Percentiles rank a stretch among this genome's conserved stretches.
Conservation (phyloP, 2,888 invertebrate species). For the Drosophila ustulata region DNA sequence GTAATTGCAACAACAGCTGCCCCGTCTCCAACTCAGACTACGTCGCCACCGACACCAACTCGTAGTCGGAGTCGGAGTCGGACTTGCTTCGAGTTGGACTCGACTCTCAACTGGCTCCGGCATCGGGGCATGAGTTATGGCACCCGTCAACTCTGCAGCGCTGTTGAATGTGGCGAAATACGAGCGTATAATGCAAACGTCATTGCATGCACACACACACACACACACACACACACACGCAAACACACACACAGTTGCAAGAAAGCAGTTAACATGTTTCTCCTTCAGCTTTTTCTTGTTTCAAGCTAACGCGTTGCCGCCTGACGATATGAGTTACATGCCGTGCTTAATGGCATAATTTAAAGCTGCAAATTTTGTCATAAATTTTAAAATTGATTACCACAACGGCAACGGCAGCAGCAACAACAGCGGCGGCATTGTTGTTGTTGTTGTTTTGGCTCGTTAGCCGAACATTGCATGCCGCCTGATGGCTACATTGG, state of each 20-base stretch:
- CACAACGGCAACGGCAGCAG: slow-evolving; percentile 68
- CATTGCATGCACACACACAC: slow-evolving; percentile 66
- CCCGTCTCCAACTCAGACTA: slow-evolving; percentile 40
- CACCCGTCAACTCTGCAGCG: slow-evolving; percentile 77
- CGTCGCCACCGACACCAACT: slow-evolving; percentile 21
- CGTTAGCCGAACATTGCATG: slow-evolving; percentile 77
- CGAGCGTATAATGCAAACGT: slow-evolving; percentile 81
- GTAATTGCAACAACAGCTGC: slow-evolving; percentile 75
- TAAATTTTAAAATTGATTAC: slow-evolving; percentile 83
- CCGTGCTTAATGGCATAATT: slow-evolving; percentile 84
- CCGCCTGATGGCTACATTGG: slow-evolving; percentile 77
- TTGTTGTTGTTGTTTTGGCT: slow-evolving; percentile 68
- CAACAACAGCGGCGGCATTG: slow-evolving; percentile 52
- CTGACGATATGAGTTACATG: slow-evolving; percentile 84
- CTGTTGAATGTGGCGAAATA: slow-evolving; percentile 80
- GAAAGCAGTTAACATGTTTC: slow-evolving; percentile 80
- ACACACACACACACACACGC: slow-evolving; percentile 36
- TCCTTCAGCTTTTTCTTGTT: slow-evolving; percentile 76
- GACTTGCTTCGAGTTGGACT: slow-evolving; percentile 19
- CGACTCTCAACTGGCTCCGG: slow-evolving; percentile 40
- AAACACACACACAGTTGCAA: slow-evolving; percentile 47
- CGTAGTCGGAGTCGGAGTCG: slow-evolving; percentile 35
- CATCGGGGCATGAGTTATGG: slow-evolving; percentile 78
- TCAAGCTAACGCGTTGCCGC: slow-evolving; percentile 69
- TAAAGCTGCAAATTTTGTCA: slow-evolving; percentile 85